Evolutionary conservation across 2,888 invertebrate species (phyloP).

Genomic region (Penaeus monodon): DNA sequence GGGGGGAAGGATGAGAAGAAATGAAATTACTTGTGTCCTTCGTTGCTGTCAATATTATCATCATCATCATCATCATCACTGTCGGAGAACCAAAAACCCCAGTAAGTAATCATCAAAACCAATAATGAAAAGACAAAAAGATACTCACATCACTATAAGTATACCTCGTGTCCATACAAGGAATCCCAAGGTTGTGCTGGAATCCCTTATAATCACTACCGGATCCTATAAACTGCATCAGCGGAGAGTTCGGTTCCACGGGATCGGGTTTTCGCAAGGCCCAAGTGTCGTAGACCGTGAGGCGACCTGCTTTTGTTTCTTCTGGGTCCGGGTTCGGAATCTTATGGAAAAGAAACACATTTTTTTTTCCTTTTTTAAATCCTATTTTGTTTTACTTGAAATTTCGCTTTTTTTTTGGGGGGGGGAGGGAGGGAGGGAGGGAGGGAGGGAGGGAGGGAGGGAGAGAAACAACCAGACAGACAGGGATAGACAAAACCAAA

Average conservation of each 20-base stretch:
- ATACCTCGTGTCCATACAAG: slow-evolving; percentile 70
- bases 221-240: slow-evolving; percentile 68
- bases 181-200: slow-evolving; percentile 71
- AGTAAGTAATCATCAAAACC: too few species aligned
- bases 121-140: background rate
- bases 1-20: background rate
- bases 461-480: too few species aligned
- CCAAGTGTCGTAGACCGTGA: slow-evolving; percentile 69
- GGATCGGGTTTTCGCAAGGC: slow-evolving; percentile 64
- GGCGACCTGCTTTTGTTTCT: slow-evolving; percentile 66
- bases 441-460: too few species aligned
- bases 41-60: too few species aligned
- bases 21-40: too few species aligned
- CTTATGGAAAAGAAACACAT: background rate
- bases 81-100: accelerated
- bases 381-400: too few species aligned
- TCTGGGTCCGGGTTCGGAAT: slow-evolving; percentile 35
- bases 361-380: too few species aligned
- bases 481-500: accelerated
- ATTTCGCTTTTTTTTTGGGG: too few species aligned
- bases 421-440: too few species aligned
- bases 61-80: too few species aligned
- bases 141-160: slow-evolving; percentile 59
- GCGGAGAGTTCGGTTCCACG: slow-evolving; percentile 21
- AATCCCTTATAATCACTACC: slow-evolving; percentile 72